phyloP scores from a whole-genome alignment of 2,888 invertebrate genomes.

The Acronicta alni region DNA sequence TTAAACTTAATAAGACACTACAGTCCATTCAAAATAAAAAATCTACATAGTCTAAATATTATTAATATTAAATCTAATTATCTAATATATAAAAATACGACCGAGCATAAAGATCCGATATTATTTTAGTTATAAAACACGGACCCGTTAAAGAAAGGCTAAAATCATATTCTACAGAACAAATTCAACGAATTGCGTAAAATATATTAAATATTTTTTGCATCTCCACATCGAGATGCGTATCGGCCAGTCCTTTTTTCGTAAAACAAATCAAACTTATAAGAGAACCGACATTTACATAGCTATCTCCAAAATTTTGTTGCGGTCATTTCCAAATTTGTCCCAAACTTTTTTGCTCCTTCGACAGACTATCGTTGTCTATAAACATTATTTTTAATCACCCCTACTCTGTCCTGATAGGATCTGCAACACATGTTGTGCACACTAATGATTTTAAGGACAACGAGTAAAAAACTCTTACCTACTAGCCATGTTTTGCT shows the following conservation, averaged over 20 bases:
- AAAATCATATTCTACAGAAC: too few species aligned
- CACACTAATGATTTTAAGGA: constrained; percentile 79
- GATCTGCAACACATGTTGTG: constrained; percentile 84
- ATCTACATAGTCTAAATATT: too few species aligned
- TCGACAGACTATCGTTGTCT: constrained; percentile 56
- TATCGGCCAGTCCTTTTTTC: not conserved
- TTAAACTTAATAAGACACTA: too few species aligned
- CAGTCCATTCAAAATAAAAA: too few species aligned
- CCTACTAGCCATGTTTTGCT: constrained; percentile 43
- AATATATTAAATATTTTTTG: not conserved
- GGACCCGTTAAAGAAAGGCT: too few species aligned
- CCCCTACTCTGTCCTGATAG: constrained; percentile 67
- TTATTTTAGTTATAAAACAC: too few species aligned
- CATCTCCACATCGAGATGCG: not conserved
- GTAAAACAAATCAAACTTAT: not conserved
- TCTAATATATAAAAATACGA: too few species aligned
- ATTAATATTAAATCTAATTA: too few species aligned
- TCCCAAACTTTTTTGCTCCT: constrained; percentile 65
- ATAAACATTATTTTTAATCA: constrained; percentile 81
- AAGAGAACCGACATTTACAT: constrained; percentile 39
- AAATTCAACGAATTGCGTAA: too few species aligned
- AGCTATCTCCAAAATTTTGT: constrained; percentile 42
- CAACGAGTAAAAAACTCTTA: constrained; percentile 64
- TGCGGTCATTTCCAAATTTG: constrained; percentile 70
- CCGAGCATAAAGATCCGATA: too few species aligned